These are phyloP conservation scores for Synergus itoensis DNA, from an alignment of 2,888 invertebrate species.

Conservation along the genomic window DNA sequence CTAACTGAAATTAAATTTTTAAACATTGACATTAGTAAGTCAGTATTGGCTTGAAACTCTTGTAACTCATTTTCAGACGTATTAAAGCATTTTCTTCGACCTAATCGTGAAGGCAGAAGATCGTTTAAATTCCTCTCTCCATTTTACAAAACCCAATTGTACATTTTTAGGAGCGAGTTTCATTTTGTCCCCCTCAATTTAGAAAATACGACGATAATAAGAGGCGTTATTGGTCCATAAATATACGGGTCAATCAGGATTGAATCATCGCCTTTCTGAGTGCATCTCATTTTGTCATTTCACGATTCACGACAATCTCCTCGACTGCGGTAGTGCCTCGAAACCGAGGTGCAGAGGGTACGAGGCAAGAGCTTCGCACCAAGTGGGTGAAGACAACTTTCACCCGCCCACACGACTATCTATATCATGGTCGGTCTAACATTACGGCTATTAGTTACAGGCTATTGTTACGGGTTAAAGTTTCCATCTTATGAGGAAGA, in stretches of 20 bases:
- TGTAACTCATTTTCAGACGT: too few species aligned
- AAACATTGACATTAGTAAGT: too few species aligned
- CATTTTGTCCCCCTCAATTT: neutral
- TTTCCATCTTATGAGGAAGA: slow-evolving; percentile 44
- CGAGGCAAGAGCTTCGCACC: slow-evolving; percentile 40
- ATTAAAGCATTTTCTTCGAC: too few species aligned
- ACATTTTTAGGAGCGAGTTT: neutral
- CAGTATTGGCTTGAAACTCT: too few species aligned
- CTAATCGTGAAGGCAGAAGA: too few species aligned
- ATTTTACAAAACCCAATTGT: neutral
- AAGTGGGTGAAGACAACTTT: slow-evolving; percentile 69
- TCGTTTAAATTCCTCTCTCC: neutral
- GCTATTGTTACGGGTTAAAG: slow-evolving; percentile 60
- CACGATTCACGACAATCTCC: slow-evolving; percentile 10
- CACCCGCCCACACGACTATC: slow-evolving; percentile 68
- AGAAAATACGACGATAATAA: neutral
- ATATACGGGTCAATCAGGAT: slow-evolving; percentile 12
- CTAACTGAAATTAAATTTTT: too few species aligned
- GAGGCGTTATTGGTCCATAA: slow-evolving; percentile 24
- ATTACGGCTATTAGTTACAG: slow-evolving; percentile 59
- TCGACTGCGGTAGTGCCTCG: slow-evolving; percentile 4
- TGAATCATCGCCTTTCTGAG: slow-evolving; percentile 21
- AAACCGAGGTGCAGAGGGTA: slow-evolving; percentile 30
- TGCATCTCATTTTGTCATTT: slow-evolving; percentile 22
- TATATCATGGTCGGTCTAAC: slow-evolving; percentile 47